A percentile compares a stretch with the other conserved stretches of the same genome.
Evolutionary conservation across 2,797 vertebrate species (phyloP).

Genomic region (Pseudochirops cupreus): DNA sequence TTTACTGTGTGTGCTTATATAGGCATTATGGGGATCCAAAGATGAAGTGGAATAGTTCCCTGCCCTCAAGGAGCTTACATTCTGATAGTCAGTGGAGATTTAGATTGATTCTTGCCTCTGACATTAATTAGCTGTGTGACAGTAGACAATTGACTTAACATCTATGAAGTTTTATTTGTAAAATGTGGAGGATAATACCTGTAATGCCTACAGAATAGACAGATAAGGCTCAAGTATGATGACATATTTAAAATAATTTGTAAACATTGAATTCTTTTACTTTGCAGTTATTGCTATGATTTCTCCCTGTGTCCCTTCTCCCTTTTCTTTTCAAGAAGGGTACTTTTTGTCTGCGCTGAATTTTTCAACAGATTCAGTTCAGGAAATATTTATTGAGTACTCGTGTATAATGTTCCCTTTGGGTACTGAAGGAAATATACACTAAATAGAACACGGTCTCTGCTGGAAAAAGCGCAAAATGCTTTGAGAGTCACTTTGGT

Average conservation of each 20-base stretch:
- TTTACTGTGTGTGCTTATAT: background rate
- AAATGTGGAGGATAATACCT: background rate
- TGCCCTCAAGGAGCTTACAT: background rate
- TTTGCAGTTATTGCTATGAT: background rate
- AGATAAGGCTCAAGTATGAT: background rate
- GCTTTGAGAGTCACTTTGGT: background rate
- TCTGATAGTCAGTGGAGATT: background rate
- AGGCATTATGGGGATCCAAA: background rate
- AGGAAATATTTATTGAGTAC: background rate
- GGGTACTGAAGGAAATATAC: background rate
- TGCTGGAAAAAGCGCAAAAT: background rate
- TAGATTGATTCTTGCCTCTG: background rate
- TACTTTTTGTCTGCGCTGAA: background rate
- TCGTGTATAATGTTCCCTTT: background rate
- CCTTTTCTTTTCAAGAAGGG: background rate
- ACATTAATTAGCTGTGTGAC: background rate
- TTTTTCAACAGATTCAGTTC: background rate
- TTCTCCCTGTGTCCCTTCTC: background rate
- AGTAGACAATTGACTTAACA: background rate
- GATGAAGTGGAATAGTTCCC: background rate
- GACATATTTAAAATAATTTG: background rate
- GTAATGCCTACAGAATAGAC: background rate
- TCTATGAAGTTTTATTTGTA: background rate
- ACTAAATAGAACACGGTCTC: background rate
- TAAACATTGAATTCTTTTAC: background rate